These are phyloP conservation scores for Iphiclides podalirius DNA, from an alignment of 2,888 invertebrate genomes.

Conservation along the genomic window DNA sequence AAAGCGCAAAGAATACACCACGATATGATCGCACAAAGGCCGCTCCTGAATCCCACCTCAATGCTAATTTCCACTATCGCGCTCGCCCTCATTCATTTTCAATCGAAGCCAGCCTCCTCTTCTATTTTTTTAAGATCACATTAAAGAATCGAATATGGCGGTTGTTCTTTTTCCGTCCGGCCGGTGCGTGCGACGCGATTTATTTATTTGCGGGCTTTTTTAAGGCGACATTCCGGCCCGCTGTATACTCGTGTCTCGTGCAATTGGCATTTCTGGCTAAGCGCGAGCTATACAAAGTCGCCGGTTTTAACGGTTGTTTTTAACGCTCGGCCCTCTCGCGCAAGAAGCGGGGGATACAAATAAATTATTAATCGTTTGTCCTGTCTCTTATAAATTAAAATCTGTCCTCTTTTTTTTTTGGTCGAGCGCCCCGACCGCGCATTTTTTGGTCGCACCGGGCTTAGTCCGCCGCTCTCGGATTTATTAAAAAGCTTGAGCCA, in stretches of 20 bases:
- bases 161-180: constrained; percentile 64
- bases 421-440: constrained; percentile 51
- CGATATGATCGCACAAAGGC: constrained; percentile 80
- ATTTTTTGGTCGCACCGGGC: constrained; percentile 70
- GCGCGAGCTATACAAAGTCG: constrained; percentile 77
- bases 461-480: constrained; percentile 73
- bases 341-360: constrained; percentile 76
- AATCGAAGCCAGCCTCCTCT: constrained; percentile 74
- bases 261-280: constrained; percentile 79
- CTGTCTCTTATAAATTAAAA: constrained; percentile 81
- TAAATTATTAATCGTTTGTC: constrained; percentile 81
- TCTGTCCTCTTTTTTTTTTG: constrained; percentile 64
- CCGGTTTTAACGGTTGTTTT: constrained; percentile 79
- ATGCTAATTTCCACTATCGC: constrained; percentile 82
- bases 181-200: constrained; percentile 77
- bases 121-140: constrained; percentile 78
- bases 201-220: constrained; percentile 79
- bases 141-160: constrained; percentile 80
- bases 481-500: constrained; percentile 76
- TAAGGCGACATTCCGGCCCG: constrained; percentile 78
- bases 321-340: constrained; percentile 73
- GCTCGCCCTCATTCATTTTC: constrained; percentile 79
- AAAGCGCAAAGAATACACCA: constrained; percentile 80
- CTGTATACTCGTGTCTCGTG: constrained; percentile 80
- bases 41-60: constrained; percentile 77